A percentile compares a stretch with the other conserved stretches of the same genome.
phyloP scores from a whole-genome alignment of 2,888 invertebrate species.

The Drosophila tanythrix region DNA sequence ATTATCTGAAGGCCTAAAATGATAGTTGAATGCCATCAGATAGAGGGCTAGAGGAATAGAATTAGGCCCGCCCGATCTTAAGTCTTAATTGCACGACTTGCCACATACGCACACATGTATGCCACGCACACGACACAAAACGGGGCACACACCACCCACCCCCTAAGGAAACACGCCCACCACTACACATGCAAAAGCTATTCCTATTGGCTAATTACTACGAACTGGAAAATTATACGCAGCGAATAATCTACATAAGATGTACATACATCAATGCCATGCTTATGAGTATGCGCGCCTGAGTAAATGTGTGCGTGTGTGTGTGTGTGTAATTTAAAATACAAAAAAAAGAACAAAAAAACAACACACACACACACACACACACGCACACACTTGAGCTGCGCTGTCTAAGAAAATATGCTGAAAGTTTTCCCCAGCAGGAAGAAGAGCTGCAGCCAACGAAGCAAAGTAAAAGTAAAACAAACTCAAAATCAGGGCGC shows the following conservation, averaged over 20 bases:
- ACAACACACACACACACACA: background rate
- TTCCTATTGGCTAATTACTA: slow-evolving; percentile 79
- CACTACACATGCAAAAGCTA: slow-evolving; percentile 66
- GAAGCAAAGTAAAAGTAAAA: slow-evolving; percentile 41
- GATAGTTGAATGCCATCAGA: background rate
- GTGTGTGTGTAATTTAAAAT: slow-evolving; percentile 38
- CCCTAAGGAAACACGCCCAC: slow-evolving; percentile 53
- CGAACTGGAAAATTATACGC: slow-evolving; percentile 60
- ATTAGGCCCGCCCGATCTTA: slow-evolving; percentile 15
- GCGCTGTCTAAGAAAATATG: slow-evolving; percentile 73
- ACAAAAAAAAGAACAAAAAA: background rate
- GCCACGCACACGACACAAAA: slow-evolving; percentile 1
- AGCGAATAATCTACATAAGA: slow-evolving; percentile 75
- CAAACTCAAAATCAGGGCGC: slow-evolving; percentile 50
- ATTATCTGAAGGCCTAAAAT: background rate
- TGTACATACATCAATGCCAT: slow-evolving; percentile 56
- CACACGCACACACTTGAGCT: slow-evolving; percentile 25
- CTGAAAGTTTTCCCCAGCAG: slow-evolving; percentile 59
- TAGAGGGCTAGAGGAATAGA: background rate
- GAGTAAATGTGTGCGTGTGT: slow-evolving; percentile 4
- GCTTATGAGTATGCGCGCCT: slow-evolving; percentile 59
- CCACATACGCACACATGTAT: background rate
- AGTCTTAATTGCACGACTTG: slow-evolving; percentile 6
- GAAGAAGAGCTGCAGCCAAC: slow-evolving; percentile 10
- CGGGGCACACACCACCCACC: slow-evolving; percentile 17